A percentile compares a stretch with the other conserved stretches of the same genome.
phyloP scores from a whole-genome alignment of 1,140 invertebrate genomes.

The Cheumatopsyche charites region DNA sequence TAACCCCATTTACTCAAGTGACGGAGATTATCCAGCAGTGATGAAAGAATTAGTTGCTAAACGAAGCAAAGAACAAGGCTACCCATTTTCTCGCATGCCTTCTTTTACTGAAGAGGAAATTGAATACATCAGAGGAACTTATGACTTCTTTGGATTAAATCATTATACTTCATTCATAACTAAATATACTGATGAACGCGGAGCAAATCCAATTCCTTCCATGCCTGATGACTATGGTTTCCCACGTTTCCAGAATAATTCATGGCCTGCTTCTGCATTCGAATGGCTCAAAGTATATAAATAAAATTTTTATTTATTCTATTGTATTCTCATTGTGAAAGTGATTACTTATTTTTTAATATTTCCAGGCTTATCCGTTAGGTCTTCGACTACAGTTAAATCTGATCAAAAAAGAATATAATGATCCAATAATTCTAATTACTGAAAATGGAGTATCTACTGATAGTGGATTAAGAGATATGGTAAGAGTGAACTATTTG shows the following conservation, averaged over 20 bases:
- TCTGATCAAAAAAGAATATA: constrained; percentile 67
- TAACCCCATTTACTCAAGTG: constrained; percentile 50
- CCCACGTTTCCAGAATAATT: constrained; percentile 45
- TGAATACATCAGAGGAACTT: constrained; percentile 60
- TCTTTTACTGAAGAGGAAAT: constrained; percentile 59
- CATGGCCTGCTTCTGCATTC: constrained; percentile 45
- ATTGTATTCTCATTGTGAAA: background rate
- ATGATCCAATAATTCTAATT: constrained; percentile 66
- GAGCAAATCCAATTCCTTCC: constrained; percentile 35
- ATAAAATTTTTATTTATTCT: background rate
- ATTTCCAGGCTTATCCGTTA: constrained; percentile 51
- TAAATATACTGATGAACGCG: constrained; percentile 37
- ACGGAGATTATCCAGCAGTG: constrained; percentile 52
- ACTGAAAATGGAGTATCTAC: constrained; percentile 73
- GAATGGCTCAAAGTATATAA: constrained; percentile 45
- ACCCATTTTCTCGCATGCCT: constrained; percentile 51
- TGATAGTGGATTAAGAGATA: constrained; percentile 60
- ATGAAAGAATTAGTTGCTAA: constrained; percentile 51
- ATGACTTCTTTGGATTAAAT: constrained; percentile 53
- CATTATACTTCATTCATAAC: constrained; percentile 48
- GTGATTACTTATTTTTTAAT: constrained; percentile 2
- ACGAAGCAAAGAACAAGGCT: constrained; percentile 52
- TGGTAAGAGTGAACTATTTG: constrained; percentile 55
- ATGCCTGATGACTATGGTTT: constrained; percentile 42
- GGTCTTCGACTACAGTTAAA: constrained; percentile 57